These are phyloP conservation scores for Lordiphosa mommai DNA, from an alignment of 1,140 invertebrate species.

Conservation along the genomic window DNA sequence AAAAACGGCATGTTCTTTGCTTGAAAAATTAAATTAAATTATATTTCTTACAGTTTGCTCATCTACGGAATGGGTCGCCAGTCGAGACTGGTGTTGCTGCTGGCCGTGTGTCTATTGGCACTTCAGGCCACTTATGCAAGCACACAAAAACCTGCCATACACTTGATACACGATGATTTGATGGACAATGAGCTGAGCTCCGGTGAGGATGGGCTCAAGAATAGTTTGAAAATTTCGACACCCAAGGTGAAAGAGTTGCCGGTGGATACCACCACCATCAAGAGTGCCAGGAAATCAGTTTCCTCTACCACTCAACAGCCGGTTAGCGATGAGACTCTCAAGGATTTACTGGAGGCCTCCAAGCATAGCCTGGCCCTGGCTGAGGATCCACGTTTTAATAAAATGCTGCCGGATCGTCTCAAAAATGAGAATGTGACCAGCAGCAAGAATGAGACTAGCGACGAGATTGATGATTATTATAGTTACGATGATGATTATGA, in stretches of 20 bases:
- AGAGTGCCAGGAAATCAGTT: slow-evolving; percentile 15
- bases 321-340: slow-evolving; percentile 54
- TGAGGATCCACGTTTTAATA: slow-evolving; percentile 72
- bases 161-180: slow-evolving; percentile 34
- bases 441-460: slow-evolving; percentile 23
- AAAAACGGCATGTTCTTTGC: not conserved
- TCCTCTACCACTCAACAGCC: slow-evolving; percentile 12
- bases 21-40: slow-evolving; percentile 7
- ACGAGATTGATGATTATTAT: slow-evolving; percentile 49
- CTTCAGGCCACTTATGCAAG: slow-evolving; percentile 49
- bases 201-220: slow-evolving; percentile 31
- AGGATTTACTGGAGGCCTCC: slow-evolving; percentile 66
- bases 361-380: slow-evolving; percentile 64
- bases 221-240: slow-evolving; percentile 53
- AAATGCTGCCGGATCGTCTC: slow-evolving; percentile 59
- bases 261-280: slow-evolving; percentile 20
- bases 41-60: slow-evolving; percentile 36
- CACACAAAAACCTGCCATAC: slow-evolving; percentile 10
- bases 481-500: slow-evolving; percentile 40
- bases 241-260: slow-evolving; percentile 46
- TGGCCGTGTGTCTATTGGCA: slow-evolving; percentile 49
- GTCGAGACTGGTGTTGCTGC: slow-evolving; percentile 71
- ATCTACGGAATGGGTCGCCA: slow-evolving; percentile 63
- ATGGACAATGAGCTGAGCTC: slow-evolving; percentile 47
- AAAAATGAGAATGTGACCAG: slow-evolving; percentile 34